Evolutionary conservation across 2,888 invertebrate species (phyloP).

Genomic region (Mimachlamys varia): DNA sequence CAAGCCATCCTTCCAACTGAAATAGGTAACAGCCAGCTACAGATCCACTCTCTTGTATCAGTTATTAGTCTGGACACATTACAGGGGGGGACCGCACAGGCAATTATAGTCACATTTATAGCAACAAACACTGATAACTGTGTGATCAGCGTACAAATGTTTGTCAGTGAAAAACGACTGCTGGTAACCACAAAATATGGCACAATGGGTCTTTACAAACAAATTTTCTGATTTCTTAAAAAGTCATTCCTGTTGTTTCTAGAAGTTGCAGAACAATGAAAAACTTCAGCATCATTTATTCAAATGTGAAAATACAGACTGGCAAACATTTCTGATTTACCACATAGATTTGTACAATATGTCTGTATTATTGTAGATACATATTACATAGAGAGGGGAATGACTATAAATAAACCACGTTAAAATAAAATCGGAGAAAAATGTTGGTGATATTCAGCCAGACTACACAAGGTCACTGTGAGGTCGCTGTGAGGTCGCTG

Average conservation of each 20-base stretch:
- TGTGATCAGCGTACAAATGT: too few relatives aligned
- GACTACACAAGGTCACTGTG: background rate
- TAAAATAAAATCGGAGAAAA: background rate
- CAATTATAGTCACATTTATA: too few relatives aligned
- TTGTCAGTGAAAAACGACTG: too few relatives aligned
- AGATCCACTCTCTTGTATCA: background rate
- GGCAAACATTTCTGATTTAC: background rate
- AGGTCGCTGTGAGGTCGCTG: background rate
- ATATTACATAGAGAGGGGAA: background rate
- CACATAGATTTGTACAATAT: background rate
- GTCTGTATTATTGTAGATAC: background rate
- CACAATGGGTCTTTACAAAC: too few relatives aligned
- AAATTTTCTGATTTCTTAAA: too few relatives aligned
- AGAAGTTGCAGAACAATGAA: too few relatives aligned
- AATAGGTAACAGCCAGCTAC: constrained; percentile 53
- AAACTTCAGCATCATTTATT: too few relatives aligned
- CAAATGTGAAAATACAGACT: too few relatives aligned
- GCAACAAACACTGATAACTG: too few relatives aligned
- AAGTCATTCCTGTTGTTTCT: too few relatives aligned
- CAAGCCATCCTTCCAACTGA: constrained; percentile 99
- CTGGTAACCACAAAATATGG: too few relatives aligned
- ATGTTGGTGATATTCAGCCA: background rate
- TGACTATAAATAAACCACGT: too few relatives aligned
- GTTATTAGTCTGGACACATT: background rate
- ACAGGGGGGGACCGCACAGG: background rate